Conservation (phyloP, 2,888 invertebrate genomes). For the Eilema caniola region DNA sequence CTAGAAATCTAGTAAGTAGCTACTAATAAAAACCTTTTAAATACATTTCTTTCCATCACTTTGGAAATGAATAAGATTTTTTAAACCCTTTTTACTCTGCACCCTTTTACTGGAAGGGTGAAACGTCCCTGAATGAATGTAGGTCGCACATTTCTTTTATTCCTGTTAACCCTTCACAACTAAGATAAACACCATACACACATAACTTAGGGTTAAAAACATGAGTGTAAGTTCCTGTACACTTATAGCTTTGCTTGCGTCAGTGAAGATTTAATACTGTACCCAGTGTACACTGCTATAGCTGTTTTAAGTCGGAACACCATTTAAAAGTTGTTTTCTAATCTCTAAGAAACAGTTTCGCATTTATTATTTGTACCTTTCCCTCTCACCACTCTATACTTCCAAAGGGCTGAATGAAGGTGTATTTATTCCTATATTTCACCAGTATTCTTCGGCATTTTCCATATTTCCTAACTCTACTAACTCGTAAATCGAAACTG, state of each 20-base stretch:
- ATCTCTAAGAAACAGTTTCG: too few relatives aligned
- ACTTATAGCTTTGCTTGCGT: not conserved
- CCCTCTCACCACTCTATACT: too few relatives aligned
- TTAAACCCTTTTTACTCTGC: not conserved
- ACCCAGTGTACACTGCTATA: too few relatives aligned
- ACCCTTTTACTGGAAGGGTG: not conserved
- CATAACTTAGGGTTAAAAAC: not conserved
- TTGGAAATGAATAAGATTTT: not conserved
- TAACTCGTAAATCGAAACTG: too few relatives aligned
- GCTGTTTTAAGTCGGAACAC: too few relatives aligned
- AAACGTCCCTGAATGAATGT: not conserved
- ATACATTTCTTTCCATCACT: not conserved
- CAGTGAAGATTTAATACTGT: too few relatives aligned
- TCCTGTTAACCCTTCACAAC: not conserved
- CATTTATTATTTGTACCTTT: too few relatives aligned
- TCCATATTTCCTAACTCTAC: too few relatives aligned
- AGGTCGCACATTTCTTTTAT: slow-evolving; percentile 1
- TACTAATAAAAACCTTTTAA: not conserved
- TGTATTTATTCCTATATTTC: too few relatives aligned
- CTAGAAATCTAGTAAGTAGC: not conserved
- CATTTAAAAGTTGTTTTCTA: too few relatives aligned
- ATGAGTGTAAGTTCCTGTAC: not conserved
- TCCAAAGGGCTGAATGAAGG: too few relatives aligned
- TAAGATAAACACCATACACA: not conserved
- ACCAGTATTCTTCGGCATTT: too few relatives aligned